Percentiles rank a stretch among this genome's conserved stretches.
phyloP scores from a whole-genome alignment of 2,888 invertebrate species.

The Oligia latruncula region DNA sequence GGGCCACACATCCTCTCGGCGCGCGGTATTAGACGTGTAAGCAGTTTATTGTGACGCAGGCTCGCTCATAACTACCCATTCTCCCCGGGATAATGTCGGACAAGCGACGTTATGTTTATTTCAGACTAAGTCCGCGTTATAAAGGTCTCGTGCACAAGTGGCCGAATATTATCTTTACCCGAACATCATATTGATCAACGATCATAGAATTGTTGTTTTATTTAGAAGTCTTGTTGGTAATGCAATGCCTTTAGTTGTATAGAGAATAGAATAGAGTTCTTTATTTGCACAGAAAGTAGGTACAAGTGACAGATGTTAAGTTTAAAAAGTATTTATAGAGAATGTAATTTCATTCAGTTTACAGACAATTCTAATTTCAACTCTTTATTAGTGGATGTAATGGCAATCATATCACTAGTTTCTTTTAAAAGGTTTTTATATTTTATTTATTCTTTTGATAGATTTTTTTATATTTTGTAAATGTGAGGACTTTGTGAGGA shows the following conservation, averaged over 20 bases:
- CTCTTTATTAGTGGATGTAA: no score
- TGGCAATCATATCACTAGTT: no score
- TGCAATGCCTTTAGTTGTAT: not conserved
- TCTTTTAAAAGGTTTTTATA: no score
- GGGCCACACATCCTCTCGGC: constrained; percentile 73
- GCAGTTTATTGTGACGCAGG: constrained; percentile 86
- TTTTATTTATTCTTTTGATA: no score
- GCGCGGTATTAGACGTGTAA: constrained; percentile 84
- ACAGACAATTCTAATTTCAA: no score
- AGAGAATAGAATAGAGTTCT: not conserved
- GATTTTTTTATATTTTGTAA: no score
- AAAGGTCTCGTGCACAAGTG: constrained; percentile 75
- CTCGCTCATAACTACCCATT: constrained; percentile 88
- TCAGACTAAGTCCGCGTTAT: constrained; percentile 79
- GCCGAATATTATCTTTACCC: constrained; percentile 68
- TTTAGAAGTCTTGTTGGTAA: not conserved
- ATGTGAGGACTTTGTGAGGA: no score
- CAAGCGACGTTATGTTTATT: constrained; percentile 85
- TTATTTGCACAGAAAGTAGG: no score
- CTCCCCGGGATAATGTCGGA: constrained; percentile 84
- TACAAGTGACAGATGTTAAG: no score
- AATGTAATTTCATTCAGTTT: not conserved
- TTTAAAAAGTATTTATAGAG: not conserved
- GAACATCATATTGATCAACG: constrained; percentile 60
- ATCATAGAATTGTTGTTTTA: constrained; percentile 16